phyloP scores from a whole-genome alignment of 1,140 invertebrate genomes.

The Ceratina australensis region DNA sequence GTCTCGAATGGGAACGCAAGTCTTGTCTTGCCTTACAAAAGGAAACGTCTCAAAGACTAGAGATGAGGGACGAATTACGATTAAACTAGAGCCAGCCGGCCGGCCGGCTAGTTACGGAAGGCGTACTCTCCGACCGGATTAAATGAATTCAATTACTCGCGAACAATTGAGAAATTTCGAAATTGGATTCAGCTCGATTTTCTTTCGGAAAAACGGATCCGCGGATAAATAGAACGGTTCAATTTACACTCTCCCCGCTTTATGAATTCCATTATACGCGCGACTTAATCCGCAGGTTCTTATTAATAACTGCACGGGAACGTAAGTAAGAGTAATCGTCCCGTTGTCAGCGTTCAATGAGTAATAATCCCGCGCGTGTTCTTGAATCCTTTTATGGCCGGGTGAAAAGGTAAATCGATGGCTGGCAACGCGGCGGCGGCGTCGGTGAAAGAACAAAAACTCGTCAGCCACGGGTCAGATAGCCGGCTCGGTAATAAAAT shows the following conservation, averaged over 20 bases:
- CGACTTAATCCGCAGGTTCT: neutral
- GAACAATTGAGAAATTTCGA: too few species aligned
- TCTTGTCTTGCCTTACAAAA: neutral
- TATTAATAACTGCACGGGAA: neutral
- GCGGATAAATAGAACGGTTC: neutral
- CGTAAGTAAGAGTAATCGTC: neutral
- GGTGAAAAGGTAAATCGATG: constrained; percentile 17
- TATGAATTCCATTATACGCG: too few species aligned
- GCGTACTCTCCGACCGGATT: neutral
- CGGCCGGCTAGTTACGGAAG: neutral
- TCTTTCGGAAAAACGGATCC: neutral
- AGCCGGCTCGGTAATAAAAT: constrained; percentile 50
- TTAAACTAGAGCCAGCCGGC: neutral
- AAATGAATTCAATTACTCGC: too few species aligned
- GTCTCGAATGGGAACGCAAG: neutral
- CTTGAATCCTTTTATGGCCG: neutral
- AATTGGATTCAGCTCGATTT: neutral
- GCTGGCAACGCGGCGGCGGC: neutral
- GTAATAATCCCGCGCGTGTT: neutral
- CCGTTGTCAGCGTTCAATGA: neutral
- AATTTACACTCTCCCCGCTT: too few species aligned
- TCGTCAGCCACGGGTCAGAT: constrained; percentile 37
- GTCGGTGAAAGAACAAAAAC: constrained; percentile 36
- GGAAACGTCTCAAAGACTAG: neutral
- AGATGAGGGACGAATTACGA: neutral